Base-by-base conservation (phyloP, 2,888 invertebrate species). In the Dendrolimus pini region DNA sequence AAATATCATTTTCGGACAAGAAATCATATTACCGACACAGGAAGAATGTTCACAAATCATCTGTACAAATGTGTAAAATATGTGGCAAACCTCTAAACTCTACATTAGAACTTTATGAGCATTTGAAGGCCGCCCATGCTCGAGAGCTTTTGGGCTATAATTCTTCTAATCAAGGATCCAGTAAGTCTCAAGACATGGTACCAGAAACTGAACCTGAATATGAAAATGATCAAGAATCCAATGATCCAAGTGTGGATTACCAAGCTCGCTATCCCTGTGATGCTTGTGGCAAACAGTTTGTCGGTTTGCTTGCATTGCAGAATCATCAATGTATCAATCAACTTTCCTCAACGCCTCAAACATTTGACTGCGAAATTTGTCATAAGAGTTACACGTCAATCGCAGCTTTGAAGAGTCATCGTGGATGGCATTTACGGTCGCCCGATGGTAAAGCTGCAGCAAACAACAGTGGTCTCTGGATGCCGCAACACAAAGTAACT, bases 391-490 rank as follows among this genome's bases (percentile, higher is more conserved):
- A 94, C 70, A 91, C 92, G 6, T 94, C 94, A 30, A 93, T 93
- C 63, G 92, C 92, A 1, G 94, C 94, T 0, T 72, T 94, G 56
- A 93, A 93, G 63, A 93, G 93, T 64, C 94, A 94, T 75, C 87
- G 93, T 55, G 94, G 94, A 9, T 93, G 94, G 89, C 94, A 94
- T 71, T 88, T 93, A 59, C 91, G 94, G 30, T 92, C 93, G 1
- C 92, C 92, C 3, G 89, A 91, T 63, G 88, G 90, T 3, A 91
- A 91, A 71, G 91, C 91, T 52, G 91, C 91, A 14, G 91, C 91
- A 7, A 91, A 90, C 61, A 91, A 91, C 59, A 79, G 82, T 41
- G 91, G 91, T 0, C 78, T 91, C 3, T 91, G 91, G 91, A 91
- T 91, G 91, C 91, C 91, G 2, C 91, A 91, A 64, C 88, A 89